Evolutionary conservation across 1,140 invertebrate genomes (phyloP).

Genomic region (Pissodes strobi): DNA sequence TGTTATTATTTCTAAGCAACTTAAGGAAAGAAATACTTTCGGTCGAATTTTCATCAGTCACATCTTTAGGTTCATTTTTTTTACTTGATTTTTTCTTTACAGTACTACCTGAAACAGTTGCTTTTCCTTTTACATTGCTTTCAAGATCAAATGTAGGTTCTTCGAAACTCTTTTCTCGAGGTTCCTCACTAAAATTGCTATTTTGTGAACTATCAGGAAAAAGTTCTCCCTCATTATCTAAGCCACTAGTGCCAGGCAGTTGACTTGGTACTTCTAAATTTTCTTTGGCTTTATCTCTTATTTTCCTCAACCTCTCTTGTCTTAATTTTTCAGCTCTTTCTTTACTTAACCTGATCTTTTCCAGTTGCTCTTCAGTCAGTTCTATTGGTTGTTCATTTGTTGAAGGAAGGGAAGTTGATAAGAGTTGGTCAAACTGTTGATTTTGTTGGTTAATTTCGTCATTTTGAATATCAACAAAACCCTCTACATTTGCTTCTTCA

Average conservation of each 20-base stretch:
- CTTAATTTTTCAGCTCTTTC: conserved; percentile 46
- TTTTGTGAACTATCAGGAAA: background rate
- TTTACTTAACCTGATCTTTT: conserved; percentile 48
- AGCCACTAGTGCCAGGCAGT: background rate
- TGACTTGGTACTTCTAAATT: conserved; percentile 24
- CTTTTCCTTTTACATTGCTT: conserved; percentile 10
- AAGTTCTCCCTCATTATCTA: background rate
- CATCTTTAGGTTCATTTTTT: background rate
- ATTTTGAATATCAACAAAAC: conserved; percentile 27
- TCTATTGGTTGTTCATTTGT: conserved; percentile 9
- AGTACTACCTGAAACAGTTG: background rate
- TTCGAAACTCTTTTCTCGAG: background rate
- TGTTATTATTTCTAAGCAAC: too few relatives aligned
- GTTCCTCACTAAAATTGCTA: background rate
- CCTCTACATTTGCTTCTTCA: conserved; percentile 36
- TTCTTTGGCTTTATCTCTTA: conserved; percentile 31
- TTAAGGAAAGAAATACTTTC: background rate
- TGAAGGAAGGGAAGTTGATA: conserved; percentile 4
- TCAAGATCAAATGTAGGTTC: background rate
- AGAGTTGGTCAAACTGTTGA: conserved; percentile 38
- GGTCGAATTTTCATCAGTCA: too few relatives aligned
- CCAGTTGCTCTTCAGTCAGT: conserved; percentile 48
- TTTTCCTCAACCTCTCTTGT: conserved; percentile 42
- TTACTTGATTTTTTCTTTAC: background rate
- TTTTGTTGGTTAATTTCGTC: conserved; percentile 27